Evolutionary conservation across 1,140 invertebrate genomes (phyloP).

Genomic region (Micrasema longulum): DNA sequence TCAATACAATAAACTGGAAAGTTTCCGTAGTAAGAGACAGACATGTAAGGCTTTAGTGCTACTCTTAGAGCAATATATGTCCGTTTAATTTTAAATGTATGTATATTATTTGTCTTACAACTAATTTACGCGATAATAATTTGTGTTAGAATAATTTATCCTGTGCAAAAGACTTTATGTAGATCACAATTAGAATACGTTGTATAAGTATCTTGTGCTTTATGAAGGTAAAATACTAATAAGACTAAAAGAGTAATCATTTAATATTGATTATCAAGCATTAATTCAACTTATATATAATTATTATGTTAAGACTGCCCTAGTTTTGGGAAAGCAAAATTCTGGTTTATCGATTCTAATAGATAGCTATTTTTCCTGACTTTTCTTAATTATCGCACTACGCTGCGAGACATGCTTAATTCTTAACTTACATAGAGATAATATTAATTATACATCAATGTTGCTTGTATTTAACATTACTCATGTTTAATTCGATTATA

Average conservation of each 20-base stretch:
- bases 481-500: conserved; percentile 38
- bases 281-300: conserved; percentile 43
- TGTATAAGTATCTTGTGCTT: conserved; percentile 54
- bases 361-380: conserved; percentile 18
- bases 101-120: conserved; percentile 10
- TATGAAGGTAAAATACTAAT: conserved; percentile 45
- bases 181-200: conserved; percentile 54
- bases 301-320: conserved; percentile 33
- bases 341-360: conserved; percentile 15
- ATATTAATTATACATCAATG: conserved; percentile 33
- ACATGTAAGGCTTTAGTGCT: conserved; percentile 52
- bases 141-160: conserved; percentile 49
- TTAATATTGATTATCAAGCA: conserved; percentile 54
- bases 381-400: conserved; percentile 31
- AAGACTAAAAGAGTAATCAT: conserved; percentile 44
- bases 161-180: conserved; percentile 53
- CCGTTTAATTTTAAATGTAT: conserved; percentile 5
- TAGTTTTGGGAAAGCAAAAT: conserved; percentile 42
- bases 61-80: conserved; percentile 49
- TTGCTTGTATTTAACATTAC: conserved; percentile 34
- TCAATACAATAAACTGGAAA: conserved; percentile 9
- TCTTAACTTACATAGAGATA: conserved; percentile 23
- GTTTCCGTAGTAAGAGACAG: conserved; percentile 31
- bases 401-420: conserved; percentile 19
- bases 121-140: conserved; percentile 40